Conservation (phyloP, 2,888 invertebrate species). For the Tholera decimalis region DNA sequence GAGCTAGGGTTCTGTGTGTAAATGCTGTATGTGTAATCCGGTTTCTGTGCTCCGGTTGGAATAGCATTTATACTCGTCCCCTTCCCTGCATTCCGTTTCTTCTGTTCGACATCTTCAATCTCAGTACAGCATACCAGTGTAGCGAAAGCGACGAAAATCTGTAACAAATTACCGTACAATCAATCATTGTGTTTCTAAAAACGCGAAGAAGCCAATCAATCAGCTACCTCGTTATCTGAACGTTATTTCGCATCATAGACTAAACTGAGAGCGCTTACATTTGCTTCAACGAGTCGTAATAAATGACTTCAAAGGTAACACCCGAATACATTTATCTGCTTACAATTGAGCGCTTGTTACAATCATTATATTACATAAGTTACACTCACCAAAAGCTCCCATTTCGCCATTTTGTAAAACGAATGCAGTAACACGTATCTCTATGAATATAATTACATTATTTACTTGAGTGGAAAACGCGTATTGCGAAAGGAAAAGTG, state of each 20-base stretch:
- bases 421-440: slow-evolving; percentile 48
- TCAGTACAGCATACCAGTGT: slow-evolving; percentile 81
- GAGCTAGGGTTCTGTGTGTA: slow-evolving; percentile 79
- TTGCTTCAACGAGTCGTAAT: slow-evolving; percentile 53
- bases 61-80: slow-evolving; percentile 83
- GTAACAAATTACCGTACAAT: slow-evolving; percentile 72
- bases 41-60: slow-evolving; percentile 85
- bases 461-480: slow-evolving; percentile 71
- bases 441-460: slow-evolving; percentile 78
- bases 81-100: slow-evolving; percentile 86
- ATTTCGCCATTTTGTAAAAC: slow-evolving; percentile 77
- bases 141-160: slow-evolving; percentile 82
- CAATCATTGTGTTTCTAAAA: slow-evolving; percentile 69
- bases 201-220: slow-evolving; percentile 74
- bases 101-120: slow-evolving; percentile 84
- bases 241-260: slow-evolving; percentile 41
- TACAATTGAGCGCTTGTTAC: slow-evolving; percentile 40
- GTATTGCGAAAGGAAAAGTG: slow-evolving; percentile 85
- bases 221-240: slow-evolving; percentile 64
- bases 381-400: slow-evolving; percentile 83
- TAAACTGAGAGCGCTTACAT: slow-evolving; percentile 46
- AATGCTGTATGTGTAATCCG: slow-evolving; percentile 86
- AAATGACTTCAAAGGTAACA: slow-evolving; percentile 47
- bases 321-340: slow-evolving; percentile 14
- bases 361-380: slow-evolving; percentile 38